Evolutionary conservation across 1,140 invertebrate genomes (phyloP), one percentile per base, ranked within the genome.

Genomic region (Bombus soroeensis): DNA sequence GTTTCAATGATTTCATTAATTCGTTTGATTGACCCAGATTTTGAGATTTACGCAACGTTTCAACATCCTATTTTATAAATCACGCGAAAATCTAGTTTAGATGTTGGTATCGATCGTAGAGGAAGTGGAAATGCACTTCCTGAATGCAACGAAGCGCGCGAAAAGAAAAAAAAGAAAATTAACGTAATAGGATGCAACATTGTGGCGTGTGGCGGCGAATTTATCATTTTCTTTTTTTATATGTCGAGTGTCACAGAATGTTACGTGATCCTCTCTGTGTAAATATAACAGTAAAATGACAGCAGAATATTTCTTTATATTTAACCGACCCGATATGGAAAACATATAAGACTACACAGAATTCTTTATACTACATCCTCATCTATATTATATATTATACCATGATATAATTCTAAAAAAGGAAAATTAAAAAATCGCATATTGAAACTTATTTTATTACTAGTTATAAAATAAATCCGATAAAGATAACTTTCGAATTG

Each of bases 41-140:
- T 18, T 53, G 47, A 53, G 18, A 43, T 79, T 59, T 18, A 8
- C 43, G 10, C 43, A 10, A n/a, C 12, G 13, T 57, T 68, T 53
- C n/a, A 34, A 57, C 53, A 78, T 28, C n/a, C 9, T 25, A 39
- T 73, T 72, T 64, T 18, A 47, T 25, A 25, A 78, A 78, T 83
- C 68, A 53, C 41, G 41, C 68, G 68, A 85, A 84, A 64, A 80
- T 80, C 53, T 80, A 72, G 62, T 80, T 80, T 84, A 59, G 47
- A 79, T 37, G 53, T n/a, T 41, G 39, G 39, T 72, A 71, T 72
- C 77, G 78, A 53, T 85, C 57, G 32, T 9, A 15, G 13, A 81
- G 71, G 79, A 85, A 75, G 71, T 81, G 79, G 79, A 85, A 81
- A 75, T 62, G 57, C 34, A n/a, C 34, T 85, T 85, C 78, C 79